Evolutionary conservation across 2,888 invertebrate genomes (phyloP).

Genomic region (Eucera pruinosa): DNA sequence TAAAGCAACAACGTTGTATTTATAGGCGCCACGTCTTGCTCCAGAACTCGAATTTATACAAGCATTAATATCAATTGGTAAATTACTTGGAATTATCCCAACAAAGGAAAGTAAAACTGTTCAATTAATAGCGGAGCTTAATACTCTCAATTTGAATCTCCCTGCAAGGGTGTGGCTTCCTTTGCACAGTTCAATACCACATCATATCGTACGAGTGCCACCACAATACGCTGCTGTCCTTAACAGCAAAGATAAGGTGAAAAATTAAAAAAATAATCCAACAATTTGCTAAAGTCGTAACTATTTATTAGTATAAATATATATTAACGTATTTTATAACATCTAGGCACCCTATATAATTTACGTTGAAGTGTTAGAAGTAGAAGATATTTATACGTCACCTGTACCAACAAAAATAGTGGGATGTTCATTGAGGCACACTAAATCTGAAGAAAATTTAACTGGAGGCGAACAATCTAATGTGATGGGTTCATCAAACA

Average conservation of each 20-base stretch:
- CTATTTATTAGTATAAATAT: constrained; percentile 2
- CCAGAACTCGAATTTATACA: constrained; percentile 95
- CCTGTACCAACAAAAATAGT: constrained; percentile 95
- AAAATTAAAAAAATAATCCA: background rate
- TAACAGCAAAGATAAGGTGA: constrained; percentile 98
- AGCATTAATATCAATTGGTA: constrained; percentile 94
- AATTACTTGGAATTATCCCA: constrained; percentile 91
- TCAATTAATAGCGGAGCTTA: constrained; percentile 95
- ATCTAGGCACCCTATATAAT: constrained; percentile 97
- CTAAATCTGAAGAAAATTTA: constrained; percentile 97
- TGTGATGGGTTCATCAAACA: constrained; percentile 74
- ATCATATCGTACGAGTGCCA: constrained; percentile 98
- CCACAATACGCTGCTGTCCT: constrained; percentile 98
- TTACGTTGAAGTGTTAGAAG: constrained; percentile 98
- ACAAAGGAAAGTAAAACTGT: constrained; percentile 97
- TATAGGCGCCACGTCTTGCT: constrained; percentile 91
- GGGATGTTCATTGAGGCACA: constrained; percentile 92
- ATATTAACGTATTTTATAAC: constrained; percentile 35
- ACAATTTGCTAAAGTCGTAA: background rate
- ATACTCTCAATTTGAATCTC: constrained; percentile 96
- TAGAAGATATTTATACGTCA: constrained; percentile 92
- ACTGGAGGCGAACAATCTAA: constrained; percentile 84
- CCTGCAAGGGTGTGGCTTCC: constrained; percentile 99
- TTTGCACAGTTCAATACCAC: constrained; percentile 92
- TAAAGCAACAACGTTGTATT: constrained; percentile 41